A percentile compares a stretch with the other conserved stretches of the same genome.
These are phyloP conservation scores for Halcyon leucocephala DNA, from an alignment of 2,797 vertebrate species.

Conservation along the genomic window DNA sequence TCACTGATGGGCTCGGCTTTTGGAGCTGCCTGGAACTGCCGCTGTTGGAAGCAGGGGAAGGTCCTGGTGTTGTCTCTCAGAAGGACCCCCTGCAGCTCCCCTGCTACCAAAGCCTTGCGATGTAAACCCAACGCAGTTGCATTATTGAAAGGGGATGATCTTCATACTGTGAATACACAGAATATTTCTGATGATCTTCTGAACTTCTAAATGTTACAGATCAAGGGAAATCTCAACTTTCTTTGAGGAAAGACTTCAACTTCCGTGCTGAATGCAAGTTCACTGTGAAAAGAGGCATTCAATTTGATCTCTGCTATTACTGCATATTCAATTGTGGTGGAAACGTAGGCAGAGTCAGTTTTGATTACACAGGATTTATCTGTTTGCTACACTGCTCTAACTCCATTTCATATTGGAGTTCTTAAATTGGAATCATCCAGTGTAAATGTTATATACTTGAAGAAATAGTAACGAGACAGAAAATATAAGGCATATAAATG, in stretches of 20 bases:
- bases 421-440: background rate
- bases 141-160: background rate
- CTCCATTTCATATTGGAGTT: constrained; percentile 1
- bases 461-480: background rate
- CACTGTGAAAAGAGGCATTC: background rate
- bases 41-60: fast-evolving
- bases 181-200: background rate
- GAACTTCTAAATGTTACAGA: background rate
- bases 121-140: background rate
- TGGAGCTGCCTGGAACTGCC: background rate
- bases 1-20: background rate
- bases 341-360: background rate
- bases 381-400: background rate
- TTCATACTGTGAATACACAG: background rate
- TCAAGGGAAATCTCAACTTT: background rate
- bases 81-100: background rate
- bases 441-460: constrained; percentile 1
- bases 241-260: background rate
- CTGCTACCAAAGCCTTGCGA: background rate
- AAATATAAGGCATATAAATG: background rate
- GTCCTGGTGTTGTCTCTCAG: background rate
- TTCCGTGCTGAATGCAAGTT: background rate
- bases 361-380: constrained; percentile 5
- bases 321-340: background rate
- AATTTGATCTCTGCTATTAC: background rate